Percentiles rank a stretch among this genome's conserved stretches.
Conservation (phyloP, 2,797 vertebrate genomes). For the Limosa lapponica region DNA sequence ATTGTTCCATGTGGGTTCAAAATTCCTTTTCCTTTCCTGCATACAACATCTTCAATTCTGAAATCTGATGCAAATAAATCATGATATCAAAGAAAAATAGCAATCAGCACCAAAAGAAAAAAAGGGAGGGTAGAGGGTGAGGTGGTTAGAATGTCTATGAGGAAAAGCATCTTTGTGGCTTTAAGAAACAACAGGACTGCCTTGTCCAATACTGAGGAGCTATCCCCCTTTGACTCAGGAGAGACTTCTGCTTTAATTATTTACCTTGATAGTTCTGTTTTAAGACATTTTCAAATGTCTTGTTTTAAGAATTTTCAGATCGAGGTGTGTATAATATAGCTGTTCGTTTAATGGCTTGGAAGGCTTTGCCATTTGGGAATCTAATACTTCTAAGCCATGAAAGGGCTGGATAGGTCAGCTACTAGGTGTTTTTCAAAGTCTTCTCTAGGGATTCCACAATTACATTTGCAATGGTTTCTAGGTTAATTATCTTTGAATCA, state of each 20-base stretch:
- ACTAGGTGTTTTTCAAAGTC: neutral
- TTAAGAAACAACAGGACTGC: neutral
- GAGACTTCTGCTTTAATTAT: neutral
- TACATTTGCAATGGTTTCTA: neutral
- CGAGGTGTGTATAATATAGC: neutral
- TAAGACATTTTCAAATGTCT: too few species aligned
- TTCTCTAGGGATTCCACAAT: neutral
- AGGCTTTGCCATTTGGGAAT: neutral
- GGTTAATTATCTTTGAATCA: neutral
- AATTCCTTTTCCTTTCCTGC: neutral
- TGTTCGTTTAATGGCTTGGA: neutral
- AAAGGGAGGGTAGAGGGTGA: rapidly evolving
- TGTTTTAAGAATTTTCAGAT: neutral
- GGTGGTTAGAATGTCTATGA: neutral
- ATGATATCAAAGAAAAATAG: neutral
- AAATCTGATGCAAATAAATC: neutral
- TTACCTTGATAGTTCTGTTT: neutral
- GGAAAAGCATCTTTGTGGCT: neutral
- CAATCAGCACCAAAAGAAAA: neutral
- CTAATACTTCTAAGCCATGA: neutral
- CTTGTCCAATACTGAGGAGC: neutral
- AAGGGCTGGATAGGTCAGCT: neutral
- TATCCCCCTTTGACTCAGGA: neutral
- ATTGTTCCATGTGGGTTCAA: neutral
- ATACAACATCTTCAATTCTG: neutral